phyloP scores from a whole-genome alignment of 2,113 vertebrate species.

The Alligator mississippiensis region DNA sequence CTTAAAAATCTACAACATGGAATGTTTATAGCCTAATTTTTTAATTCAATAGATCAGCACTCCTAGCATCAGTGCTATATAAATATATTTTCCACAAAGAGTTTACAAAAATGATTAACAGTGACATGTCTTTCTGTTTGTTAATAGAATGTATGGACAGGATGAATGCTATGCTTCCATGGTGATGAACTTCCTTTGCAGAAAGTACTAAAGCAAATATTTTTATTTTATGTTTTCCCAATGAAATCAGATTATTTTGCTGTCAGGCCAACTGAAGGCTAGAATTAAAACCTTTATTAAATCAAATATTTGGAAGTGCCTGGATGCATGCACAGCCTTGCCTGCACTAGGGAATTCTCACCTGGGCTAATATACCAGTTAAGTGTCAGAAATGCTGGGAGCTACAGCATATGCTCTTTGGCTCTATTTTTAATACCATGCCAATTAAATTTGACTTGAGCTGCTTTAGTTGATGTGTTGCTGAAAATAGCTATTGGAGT shows the following conservation, averaged over 20 bases:
- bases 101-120: not conserved
- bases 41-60: no score
- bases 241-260: not conserved
- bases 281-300: not conserved
- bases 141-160: not conserved
- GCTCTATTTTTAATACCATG: not conserved
- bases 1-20: not conserved
- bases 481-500: not conserved
- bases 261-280: conserved; percentile 14
- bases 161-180: not conserved
- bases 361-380: not conserved
- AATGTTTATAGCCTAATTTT: not conserved
- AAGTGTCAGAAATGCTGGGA: fast-evolving
- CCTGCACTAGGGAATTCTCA: not conserved
- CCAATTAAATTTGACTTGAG: not conserved
- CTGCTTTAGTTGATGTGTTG: not conserved
- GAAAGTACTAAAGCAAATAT: not conserved
- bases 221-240: not conserved
- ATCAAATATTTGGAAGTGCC: not conserved
- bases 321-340: not conserved
- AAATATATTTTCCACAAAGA: not conserved
- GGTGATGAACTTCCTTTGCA: not conserved
- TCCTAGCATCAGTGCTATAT: not conserved
- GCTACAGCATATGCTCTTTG: not conserved
- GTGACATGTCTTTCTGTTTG: not conserved